Conservation (phyloP, 2,113 vertebrate species). For the Polyodon spathula region DNA sequence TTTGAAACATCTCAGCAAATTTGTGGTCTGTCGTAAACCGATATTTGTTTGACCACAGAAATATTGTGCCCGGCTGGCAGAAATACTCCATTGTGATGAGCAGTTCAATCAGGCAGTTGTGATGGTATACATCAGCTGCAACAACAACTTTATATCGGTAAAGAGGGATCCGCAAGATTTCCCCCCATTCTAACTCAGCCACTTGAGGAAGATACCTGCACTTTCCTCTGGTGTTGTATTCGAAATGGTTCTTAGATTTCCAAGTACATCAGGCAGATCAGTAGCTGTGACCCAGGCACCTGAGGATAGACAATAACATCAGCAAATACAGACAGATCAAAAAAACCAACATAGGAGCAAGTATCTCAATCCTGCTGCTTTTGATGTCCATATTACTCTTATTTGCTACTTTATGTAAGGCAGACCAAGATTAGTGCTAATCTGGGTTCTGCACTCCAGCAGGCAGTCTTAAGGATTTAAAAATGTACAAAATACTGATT, state of each 20-base stretch:
- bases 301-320: constrained; percentile 36
- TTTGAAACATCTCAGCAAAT: constrained; percentile 64
- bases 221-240: constrained; percentile 62
- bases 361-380: too few species aligned
- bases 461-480: too few species aligned
- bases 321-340: background rate
- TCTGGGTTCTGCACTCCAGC: too few species aligned
- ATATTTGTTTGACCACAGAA: constrained; percentile 89
- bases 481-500: background rate
- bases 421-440: too few species aligned
- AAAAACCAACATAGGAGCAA: background rate
- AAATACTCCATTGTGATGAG: constrained; percentile 76
- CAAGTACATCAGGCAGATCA: constrained; percentile 69
- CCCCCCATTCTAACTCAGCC: constrained; percentile 67
- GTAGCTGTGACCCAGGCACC: constrained; percentile 81
- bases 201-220: constrained; percentile 62
- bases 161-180: too few species aligned
- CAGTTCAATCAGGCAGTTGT: constrained; percentile 63
- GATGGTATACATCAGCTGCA: constrained; percentile 81
- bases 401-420: too few species aligned
- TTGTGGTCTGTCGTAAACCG: constrained; percentile 66
- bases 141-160: constrained; percentile 77
- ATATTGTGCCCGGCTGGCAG: constrained; percentile 65
- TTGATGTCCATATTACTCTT: too few species aligned
- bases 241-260: constrained; percentile 71